Evolutionary conservation across 2,888 invertebrate species (phyloP), one percentile per base, ranked within the genome.

Genomic region (Tetanocera ferruginea): DNA sequence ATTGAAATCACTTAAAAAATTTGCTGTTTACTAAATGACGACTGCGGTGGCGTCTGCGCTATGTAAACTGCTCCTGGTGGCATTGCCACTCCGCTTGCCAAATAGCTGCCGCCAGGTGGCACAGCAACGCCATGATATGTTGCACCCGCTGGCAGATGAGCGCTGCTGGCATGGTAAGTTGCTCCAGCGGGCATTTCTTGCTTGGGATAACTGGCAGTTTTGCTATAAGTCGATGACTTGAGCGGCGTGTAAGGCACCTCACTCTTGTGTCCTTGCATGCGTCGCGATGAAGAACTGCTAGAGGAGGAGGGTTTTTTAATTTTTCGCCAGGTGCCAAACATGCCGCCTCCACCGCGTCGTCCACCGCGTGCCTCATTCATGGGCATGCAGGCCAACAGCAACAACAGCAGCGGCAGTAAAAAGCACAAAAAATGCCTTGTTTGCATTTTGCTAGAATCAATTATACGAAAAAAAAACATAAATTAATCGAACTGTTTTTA

Each of bases 281-380:
- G 14, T 86, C 86, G 0, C 86, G 81, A 57, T 0, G 86, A 77
- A 14, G 66, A 83, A 17, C 83, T 78, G 25, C 85, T 81, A 3
- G 85, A 81, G 0, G 84, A 83, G 0, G 85, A 82, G 9, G 87
- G 86, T 70, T 87, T 87, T 81, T 87, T 87, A 77, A 87, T 85
- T 72, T 87, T 87, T 11, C 87, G 86, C 86, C 88, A 88, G 28
- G 87, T 84, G 4, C 87, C 86, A 19, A 87, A 87, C 1, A 87
- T 80, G n/a, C 87, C 86, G 0, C 87, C 87, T 5, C 87, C 88
- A 4, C 87, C 85, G 43, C 88, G 86, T 37, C 87, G 86, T 9
- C 87, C 87, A 23, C 88, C 88, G 14, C 87, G 87, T 23, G 85
- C 85, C n/a, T 80, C 83, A 49, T 80, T 78, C 8, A 77, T 43